Evolutionary conservation across 2,797 vertebrate genomes (phyloP).

Genomic region (Sebastes reedi): DNA sequence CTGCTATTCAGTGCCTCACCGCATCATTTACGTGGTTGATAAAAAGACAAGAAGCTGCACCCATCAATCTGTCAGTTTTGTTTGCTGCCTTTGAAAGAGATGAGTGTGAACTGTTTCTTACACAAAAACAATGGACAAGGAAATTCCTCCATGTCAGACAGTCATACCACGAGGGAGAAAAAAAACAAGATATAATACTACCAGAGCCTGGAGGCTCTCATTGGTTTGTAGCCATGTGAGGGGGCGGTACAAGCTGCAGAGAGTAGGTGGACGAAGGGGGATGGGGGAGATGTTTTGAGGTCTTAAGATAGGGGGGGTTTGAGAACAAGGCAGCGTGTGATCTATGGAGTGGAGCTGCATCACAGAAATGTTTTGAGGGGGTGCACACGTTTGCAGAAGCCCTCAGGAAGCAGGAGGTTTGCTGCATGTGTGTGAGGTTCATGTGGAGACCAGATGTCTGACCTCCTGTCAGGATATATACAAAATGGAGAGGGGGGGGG

Average conservation of each 20-base stretch:
- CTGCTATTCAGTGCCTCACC: background rate
- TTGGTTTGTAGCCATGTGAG: constrained; percentile 57
- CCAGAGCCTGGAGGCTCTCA: constrained; percentile 3
- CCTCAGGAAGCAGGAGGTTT: constrained; percentile 44
- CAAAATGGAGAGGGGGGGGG: background rate
- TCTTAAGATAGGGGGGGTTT: constrained; percentile 23
- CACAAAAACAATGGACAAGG: constrained; percentile 9
- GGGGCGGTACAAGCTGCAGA: constrained; percentile 40
- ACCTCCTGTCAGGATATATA: constrained; percentile 52
- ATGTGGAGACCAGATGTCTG: constrained; percentile 79
- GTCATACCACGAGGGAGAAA: constrained; percentile 2
- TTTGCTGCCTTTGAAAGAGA: background rate
- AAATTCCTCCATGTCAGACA: constrained; percentile 27
- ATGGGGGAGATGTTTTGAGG: constrained; percentile 51
- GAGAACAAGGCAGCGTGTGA: constrained; percentile 56
- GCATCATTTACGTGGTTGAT: background rate
- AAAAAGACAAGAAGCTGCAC: background rate
- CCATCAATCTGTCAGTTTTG: background rate
- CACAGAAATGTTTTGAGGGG: constrained; percentile 33
- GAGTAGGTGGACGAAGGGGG: constrained; percentile 47
- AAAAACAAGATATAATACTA: constrained; percentile 24
- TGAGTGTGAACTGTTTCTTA: background rate
- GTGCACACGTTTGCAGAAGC: constrained; percentile 27
- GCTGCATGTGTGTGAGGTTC: constrained; percentile 32
- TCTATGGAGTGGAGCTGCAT: constrained; percentile 39